Base-by-base conservation (phyloP, 2,888 invertebrate species). In the Drosophila hamatofila region DNA sequence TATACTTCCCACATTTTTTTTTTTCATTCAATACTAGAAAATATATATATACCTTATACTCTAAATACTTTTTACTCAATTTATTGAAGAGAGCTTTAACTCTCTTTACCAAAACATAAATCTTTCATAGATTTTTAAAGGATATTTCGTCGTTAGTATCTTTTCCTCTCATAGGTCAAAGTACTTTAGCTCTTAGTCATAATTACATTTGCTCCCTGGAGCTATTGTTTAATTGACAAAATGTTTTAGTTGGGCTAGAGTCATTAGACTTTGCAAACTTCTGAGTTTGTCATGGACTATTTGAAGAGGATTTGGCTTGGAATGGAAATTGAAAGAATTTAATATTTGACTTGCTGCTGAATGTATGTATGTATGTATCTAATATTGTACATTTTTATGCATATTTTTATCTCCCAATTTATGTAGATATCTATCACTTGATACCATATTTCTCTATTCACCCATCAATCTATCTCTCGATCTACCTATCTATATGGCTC, bases 171-270 rank as follows among this genome's bases (percentile, higher is more conserved):
- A 12, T 8, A 25, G 42, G 9, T 46, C 12, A n/a, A 58, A 61
- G 49, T 51, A 52, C 39, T 21, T 41, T 27, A 23, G 41, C 18
- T 12, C 18, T 25, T 14, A 46, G n/a, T 21, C 12, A 57, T 75
- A 76, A 79, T 69, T 69, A 58, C 55, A 52, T 64, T 69, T 64
- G 30, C 37, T n/a, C 23, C 39, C 51, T n/a, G 39, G 42, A 48
- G 61, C 64, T 41, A 49, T 25, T 33, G 55, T 58, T 57, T 78
- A 75, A 68, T 75, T 75, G 67, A 72, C 65, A 68, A 75, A 78
- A 75, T 68, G 68, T 35, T 35, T 55, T 44, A 30, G 42, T 56
- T 37, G 30, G 14, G 27, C 46, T 42, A 12, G 14, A 25, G 6
- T 33, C 51, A 56, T 67, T 57, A 46, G 54, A 44, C 39, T 51